Evolutionary conservation across 2,888 invertebrate genomes (phyloP).

Genomic region (Galeopsomyia nigrocyanea): DNA sequence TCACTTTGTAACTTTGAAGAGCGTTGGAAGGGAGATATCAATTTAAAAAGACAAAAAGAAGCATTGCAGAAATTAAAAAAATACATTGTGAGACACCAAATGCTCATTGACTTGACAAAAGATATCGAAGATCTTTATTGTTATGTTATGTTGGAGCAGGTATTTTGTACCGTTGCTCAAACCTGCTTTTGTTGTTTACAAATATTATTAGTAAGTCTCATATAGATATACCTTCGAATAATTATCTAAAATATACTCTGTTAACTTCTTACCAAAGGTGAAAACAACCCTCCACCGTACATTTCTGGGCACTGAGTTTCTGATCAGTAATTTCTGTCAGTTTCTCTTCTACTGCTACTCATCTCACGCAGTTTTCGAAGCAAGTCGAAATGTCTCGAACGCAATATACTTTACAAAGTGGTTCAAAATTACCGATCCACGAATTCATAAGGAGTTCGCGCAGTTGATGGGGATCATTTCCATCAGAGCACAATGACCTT

Average conservation of each 20-base stretch:
- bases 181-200: slow-evolving; percentile 49
- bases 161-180: slow-evolving; percentile 48
- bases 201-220: slow-evolving; percentile 45
- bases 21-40: background rate
- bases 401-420: slow-evolving; percentile 46
- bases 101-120: slow-evolving; percentile 46
- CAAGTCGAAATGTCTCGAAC: slow-evolving; percentile 39
- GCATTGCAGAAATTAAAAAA: slow-evolving; percentile 30
- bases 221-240: too few relatives aligned
- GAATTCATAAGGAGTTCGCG: slow-evolving; percentile 41
- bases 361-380: slow-evolving; percentile 45
- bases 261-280: too few relatives aligned
- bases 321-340: slow-evolving; percentile 47
- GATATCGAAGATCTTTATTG: slow-evolving; percentile 46
- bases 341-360: slow-evolving; percentile 48
- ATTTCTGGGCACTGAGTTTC: slow-evolving; percentile 42
- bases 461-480: slow-evolving; percentile 32
- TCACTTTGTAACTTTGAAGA: slow-evolving; percentile 23
- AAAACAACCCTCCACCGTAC: slow-evolving; percentile 27
- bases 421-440: slow-evolving; percentile 33
- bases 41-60: background rate
- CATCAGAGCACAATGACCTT: slow-evolving; percentile 41
- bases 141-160: slow-evolving; percentile 47
- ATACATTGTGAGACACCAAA: slow-evolving; percentile 40
- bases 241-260: too few relatives aligned